phyloP scores from a whole-genome alignment of 2,113 vertebrate species.

The Cathartes aura region DNA sequence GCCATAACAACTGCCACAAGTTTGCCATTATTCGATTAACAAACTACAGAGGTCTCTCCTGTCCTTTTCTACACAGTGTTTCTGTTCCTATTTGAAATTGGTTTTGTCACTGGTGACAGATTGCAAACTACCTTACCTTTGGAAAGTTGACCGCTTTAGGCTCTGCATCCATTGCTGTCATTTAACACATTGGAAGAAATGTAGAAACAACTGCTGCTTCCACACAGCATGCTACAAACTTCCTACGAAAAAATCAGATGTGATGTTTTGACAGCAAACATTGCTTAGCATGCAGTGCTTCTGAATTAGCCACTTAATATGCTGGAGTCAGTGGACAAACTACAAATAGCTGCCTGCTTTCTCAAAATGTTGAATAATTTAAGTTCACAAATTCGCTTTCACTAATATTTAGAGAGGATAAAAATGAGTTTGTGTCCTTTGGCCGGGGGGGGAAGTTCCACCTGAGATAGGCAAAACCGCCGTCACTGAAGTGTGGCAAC shows the following conservation, averaged over 20 bases:
- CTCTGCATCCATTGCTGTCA: slow-evolving; percentile 20
- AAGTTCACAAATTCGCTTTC: background rate
- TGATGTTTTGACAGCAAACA: background rate
- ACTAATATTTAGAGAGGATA: background rate
- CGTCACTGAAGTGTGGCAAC: background rate
- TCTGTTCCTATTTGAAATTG: background rate
- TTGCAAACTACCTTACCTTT: slow-evolving; percentile 4
- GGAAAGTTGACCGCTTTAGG: background rate
- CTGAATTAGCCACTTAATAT: background rate
- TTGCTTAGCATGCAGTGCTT: background rate
- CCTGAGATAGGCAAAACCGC: background rate
- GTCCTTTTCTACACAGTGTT: background rate
- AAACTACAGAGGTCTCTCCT: background rate
- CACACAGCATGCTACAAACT: background rate
- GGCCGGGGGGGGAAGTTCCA: background rate
- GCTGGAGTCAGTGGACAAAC: background rate
- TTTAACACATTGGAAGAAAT: background rate
- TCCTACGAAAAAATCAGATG: background rate
- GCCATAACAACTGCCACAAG: background rate
- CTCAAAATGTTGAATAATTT: background rate
- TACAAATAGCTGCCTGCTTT: background rate
- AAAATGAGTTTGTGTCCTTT: background rate
- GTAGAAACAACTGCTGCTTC: background rate
- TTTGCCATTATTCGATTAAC: slow-evolving; percentile 50
- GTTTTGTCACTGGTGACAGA: slow-evolving; percentile 23